These are phyloP conservation scores for Pterocles burchelli DNA, from an alignment of 2,113 vertebrate species.

Conservation along the genomic window DNA sequence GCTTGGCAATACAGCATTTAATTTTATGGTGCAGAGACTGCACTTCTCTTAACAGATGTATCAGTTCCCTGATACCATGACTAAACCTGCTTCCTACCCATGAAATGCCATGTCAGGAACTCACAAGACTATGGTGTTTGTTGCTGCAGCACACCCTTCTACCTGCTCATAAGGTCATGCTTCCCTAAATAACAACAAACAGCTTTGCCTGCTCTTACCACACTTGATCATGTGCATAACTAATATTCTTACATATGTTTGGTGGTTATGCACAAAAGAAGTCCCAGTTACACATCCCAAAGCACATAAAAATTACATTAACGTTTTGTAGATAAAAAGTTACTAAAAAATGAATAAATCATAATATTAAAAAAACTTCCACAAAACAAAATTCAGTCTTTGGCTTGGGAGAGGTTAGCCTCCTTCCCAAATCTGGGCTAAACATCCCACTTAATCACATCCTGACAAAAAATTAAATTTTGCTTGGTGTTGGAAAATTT, in stretches of 20 bases:
- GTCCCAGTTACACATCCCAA: neutral
- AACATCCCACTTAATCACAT: neutral
- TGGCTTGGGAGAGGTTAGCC: neutral
- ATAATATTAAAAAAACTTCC: neutral
- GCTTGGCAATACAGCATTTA: slow-evolving; percentile 74
- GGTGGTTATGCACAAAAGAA: neutral
- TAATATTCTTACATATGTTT: neutral
- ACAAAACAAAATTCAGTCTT: neutral
- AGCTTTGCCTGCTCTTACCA: neutral
- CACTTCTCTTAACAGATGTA: slow-evolving; percentile 75
- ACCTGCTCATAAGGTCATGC: slow-evolving; percentile 28
- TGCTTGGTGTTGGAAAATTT: neutral
- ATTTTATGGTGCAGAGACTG: slow-evolving; percentile 73
- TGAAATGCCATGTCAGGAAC: slow-evolving; percentile 53
- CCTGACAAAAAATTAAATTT: neutral
- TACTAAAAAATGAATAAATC: neutral
- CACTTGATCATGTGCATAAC: neutral
- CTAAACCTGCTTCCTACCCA: slow-evolving; percentile 64
- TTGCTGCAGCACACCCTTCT: slow-evolving; percentile 29
- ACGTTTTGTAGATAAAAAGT: neutral
- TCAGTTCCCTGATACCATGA: slow-evolving; percentile 60
- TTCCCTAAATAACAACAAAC: neutral
- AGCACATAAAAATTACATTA: neutral
- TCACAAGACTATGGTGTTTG: neutral
- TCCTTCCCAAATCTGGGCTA: neutral